Evolutionary conservation across 2,888 invertebrate species (phyloP).

Genomic region (Coenonympha arcania): DNA sequence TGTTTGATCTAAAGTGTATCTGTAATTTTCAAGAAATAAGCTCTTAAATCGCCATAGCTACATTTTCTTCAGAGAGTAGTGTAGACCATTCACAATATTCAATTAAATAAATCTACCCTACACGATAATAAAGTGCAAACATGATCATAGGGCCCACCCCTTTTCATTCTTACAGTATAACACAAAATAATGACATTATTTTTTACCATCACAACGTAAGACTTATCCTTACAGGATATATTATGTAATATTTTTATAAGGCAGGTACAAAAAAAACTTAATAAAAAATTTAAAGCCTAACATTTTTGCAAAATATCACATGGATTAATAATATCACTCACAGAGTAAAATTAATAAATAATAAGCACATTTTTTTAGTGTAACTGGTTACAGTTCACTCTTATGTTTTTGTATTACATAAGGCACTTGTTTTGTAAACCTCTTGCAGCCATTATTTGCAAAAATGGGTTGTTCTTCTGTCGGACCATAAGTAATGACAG

Average conservation of each 20-base stretch:
- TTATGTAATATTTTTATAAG: neutral
- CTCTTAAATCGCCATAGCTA: too few species aligned
- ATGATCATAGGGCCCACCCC: too few species aligned
- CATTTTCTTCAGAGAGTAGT: too few species aligned
- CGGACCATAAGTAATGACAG: slow-evolving; percentile 82
- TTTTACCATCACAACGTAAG: neutral
- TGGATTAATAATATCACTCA: too few species aligned
- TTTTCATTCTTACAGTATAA: too few species aligned
- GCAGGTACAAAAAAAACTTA: neutral
- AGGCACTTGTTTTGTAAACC: slow-evolving; percentile 85
- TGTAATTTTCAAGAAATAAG: too few species aligned
- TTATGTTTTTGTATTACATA: slow-evolving; percentile 62
- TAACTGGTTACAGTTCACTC: slow-evolving; percentile 10
- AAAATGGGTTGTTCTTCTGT: slow-evolving; percentile 82
- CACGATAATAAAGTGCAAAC: too few species aligned
- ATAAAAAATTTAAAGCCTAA: slow-evolving; percentile 1
- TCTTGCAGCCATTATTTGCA: slow-evolving; percentile 92
- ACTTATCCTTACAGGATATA: slow-evolving; percentile 1
- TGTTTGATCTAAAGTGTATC: too few species aligned
- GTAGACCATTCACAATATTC: too few species aligned
- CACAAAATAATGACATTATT: too few species aligned
- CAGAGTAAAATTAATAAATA: neutral
- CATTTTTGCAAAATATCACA: slow-evolving; percentile 6
- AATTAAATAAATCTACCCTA: too few species aligned
- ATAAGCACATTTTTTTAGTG: neutral